Conservation (phyloP, 2,113 vertebrate species). For the Laticauda colubrina region DNA sequence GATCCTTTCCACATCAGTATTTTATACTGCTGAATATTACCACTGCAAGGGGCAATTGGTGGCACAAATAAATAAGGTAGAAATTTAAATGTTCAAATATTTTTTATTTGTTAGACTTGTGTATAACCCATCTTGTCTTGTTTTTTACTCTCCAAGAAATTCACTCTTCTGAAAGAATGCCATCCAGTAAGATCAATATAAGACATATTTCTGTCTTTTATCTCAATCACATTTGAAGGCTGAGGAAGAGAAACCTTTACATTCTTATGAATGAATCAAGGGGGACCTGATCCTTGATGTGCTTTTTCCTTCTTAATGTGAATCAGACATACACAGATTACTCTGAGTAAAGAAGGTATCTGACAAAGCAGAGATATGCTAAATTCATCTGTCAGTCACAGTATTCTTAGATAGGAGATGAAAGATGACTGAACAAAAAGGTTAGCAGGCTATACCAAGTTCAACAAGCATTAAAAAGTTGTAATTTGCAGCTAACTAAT, state of each 20-base stretch:
- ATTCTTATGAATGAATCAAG: neutral
- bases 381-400: neutral
- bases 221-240: neutral
- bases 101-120: neutral
- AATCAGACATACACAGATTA: neutral
- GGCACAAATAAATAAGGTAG: slow-evolving; percentile 1
- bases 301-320: neutral
- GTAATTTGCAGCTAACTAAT: neutral
- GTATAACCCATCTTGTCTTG: neutral
- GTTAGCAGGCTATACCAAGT: neutral
- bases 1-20: neutral
- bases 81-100: neutral
- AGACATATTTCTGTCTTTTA: neutral
- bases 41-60: neutral
- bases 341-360: neutral
- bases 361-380: neutral
- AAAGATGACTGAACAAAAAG: neutral
- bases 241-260: neutral
- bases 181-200: neutral
- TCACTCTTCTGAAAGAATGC: neutral
- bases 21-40: neutral
- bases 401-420: neutral
- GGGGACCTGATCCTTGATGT: neutral
- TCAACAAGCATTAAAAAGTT: neutral
- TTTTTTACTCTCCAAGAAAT: neutral